These are phyloP conservation scores for Pogonophryne albipinna DNA, from an alignment of 2,797 vertebrate genomes.

Conservation along the genomic window DNA sequence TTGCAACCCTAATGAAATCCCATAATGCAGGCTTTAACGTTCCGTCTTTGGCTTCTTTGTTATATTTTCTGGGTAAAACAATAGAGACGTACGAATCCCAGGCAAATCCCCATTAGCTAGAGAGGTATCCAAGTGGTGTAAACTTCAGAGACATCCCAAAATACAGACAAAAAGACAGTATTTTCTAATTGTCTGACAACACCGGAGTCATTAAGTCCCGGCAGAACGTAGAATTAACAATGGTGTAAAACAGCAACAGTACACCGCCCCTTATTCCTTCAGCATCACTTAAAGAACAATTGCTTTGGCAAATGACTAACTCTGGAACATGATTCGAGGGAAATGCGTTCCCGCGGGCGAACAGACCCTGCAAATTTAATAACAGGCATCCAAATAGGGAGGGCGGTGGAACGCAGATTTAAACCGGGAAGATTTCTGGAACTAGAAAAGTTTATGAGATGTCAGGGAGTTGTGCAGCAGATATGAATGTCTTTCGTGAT, in stretches of 20 bases:
- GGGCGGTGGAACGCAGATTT: constrained; percentile 4
- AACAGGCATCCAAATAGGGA: constrained; percentile 20
- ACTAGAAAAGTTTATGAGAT: not conserved
- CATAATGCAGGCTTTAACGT: not conserved
- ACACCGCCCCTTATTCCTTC: not conserved
- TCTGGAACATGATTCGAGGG: constrained; percentile 52
- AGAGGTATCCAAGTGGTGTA: not conserved
- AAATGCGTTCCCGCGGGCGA: constrained; percentile 29
- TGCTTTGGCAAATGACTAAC: constrained; percentile 57
- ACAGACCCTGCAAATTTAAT: constrained; percentile 39
- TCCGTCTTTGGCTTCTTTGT: not conserved
- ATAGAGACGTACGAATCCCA: not conserved
- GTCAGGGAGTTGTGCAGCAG: not conserved
- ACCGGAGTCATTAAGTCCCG: not conserved
- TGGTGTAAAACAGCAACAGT: constrained; percentile 13
- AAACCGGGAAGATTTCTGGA: not conserved
- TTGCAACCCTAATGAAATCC: too few relatives aligned
- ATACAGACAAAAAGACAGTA: not conserved
- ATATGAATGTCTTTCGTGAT: not conserved
- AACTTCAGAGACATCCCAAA: constrained; percentile 19
- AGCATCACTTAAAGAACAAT: constrained; percentile 59
- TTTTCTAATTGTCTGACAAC: constrained; percentile 22
- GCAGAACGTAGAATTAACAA: constrained; percentile 33
- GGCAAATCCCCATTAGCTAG: not conserved
- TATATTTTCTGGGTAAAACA: not conserved